A percentile compares a stretch with the other conserved stretches of the same genome.
Conservation (phyloP, 1,140 invertebrate genomes). For the Aphelenchoides fujianensis region DNA sequence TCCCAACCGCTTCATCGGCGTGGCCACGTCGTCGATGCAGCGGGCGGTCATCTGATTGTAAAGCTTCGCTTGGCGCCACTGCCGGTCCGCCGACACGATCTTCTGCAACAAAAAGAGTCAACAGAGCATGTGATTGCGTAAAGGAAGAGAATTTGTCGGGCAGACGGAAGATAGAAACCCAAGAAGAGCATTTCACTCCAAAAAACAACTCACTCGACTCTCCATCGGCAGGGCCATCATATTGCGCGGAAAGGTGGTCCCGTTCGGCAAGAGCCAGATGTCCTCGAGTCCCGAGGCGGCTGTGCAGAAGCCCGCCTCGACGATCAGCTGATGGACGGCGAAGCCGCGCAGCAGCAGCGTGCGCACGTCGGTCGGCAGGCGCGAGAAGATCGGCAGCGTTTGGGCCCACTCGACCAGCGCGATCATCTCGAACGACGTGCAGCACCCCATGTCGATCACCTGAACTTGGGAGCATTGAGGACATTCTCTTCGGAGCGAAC, state of each 20-base stretch:
- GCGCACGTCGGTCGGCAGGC: neutral
- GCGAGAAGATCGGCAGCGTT: conserved; percentile 16
- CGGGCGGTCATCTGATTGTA: conserved; percentile 51
- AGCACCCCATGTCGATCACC: conserved; percentile 22
- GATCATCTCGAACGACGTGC: conserved; percentile 18
- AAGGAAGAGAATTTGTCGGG: conserved; percentile 16
- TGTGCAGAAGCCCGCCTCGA: conserved; percentile 29
- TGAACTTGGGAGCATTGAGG: neutral
- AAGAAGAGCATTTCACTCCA: conserved; percentile 4
- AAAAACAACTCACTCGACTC: conserved; percentile 28
- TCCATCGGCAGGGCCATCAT: conserved; percentile 17
- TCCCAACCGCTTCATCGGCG: conserved; percentile 36
- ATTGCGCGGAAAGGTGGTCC: conserved; percentile 19
- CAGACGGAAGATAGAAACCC: neutral
- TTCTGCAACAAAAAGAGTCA: conserved; percentile 17
- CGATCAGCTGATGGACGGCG: conserved; percentile 27
- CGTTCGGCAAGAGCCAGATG: conserved; percentile 30
- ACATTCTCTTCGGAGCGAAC: neutral
- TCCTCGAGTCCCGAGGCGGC: conserved; percentile 22
- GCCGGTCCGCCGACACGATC: conserved; percentile 43
- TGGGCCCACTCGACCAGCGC: conserved; percentile 27
- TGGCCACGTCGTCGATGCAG: conserved; percentile 53
- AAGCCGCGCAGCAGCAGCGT: conserved; percentile 18
- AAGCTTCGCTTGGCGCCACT: conserved; percentile 53
- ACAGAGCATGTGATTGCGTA: conserved; percentile 4